Conservation (phyloP, 2,797 vertebrate genomes). For the Girardinus metallicus region DNA sequence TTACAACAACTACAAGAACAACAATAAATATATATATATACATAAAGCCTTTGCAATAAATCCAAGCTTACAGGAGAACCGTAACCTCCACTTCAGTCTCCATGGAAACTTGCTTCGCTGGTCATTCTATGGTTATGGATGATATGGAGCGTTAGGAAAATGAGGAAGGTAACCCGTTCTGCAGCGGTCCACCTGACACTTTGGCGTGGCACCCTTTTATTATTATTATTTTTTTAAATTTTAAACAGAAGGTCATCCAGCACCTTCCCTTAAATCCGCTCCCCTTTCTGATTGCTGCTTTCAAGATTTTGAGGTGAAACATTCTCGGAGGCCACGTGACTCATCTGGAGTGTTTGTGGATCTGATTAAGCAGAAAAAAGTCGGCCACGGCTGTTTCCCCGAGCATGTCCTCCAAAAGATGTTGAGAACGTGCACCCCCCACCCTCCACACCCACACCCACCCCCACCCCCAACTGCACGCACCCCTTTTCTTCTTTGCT, state of each 20-base stretch:
- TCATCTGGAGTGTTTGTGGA: slow-evolving; percentile 18
- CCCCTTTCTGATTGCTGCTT: slow-evolving; percentile 16
- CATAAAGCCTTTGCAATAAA: slow-evolving; percentile 64
- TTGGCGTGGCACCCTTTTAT: slow-evolving; percentile 5
- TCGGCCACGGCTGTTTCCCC: slow-evolving; percentile 34
- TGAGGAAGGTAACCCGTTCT: slow-evolving; percentile 34
- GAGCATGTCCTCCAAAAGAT: slow-evolving; percentile 77
- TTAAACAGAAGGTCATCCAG: slow-evolving; percentile 16
- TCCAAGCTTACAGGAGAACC: slow-evolving; percentile 64
- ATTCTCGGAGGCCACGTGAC: neutral
- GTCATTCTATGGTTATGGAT: slow-evolving; percentile 71
- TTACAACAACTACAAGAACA: slow-evolving; percentile 53
- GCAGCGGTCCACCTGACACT: slow-evolving; percentile 55
- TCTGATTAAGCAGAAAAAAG: slow-evolving; percentile 25
- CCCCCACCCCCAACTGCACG: neutral
- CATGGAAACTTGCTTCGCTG: slow-evolving; percentile 80
- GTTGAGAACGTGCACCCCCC: slow-evolving; percentile 64
- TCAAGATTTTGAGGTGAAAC: slow-evolving; percentile 21
- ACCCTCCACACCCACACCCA: slow-evolving; percentile 18
- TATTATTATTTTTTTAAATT: too few species aligned
- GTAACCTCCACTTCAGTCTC: slow-evolving; percentile 78
- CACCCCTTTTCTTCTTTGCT: slow-evolving; percentile 65
- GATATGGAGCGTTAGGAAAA: slow-evolving; percentile 50
- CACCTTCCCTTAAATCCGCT: slow-evolving; percentile 12
- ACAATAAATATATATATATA: slow-evolving; percentile 6